Evolutionary conservation across 92 coral and sea anemone species (phyloP).

Genomic region (Anthopleura xanthogrammica): DNA sequence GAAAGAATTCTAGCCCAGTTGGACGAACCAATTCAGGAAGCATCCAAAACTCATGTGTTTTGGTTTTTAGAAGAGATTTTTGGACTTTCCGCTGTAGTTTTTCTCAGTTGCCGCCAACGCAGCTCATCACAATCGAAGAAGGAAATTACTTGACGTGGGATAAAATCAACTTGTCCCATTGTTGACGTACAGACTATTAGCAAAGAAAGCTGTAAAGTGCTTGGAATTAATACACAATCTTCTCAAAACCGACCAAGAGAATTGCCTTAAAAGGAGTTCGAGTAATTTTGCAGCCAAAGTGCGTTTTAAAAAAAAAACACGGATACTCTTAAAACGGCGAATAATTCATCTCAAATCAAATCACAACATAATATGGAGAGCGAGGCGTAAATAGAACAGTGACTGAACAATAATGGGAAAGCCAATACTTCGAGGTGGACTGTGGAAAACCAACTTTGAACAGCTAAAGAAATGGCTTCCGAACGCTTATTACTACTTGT

Average conservation of each 20-base stretch:
- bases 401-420: constrained; percentile 31
- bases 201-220: constrained; percentile 16
- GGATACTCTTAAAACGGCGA: background rate
- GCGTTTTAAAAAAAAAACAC: background rate
- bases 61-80: background rate
- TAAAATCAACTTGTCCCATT: constrained; percentile 12
- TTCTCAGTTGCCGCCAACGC: constrained; percentile 22
- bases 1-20: constrained; percentile 4
- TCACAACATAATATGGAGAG: background rate
- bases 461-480: constrained; percentile 69
- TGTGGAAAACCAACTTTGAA: constrained; percentile 62
- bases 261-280: background rate
- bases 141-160: constrained; percentile 23
- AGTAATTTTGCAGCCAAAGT: background rate
- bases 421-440: constrained; percentile 43
- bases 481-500: constrained; percentile 68
- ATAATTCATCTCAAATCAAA: background rate
- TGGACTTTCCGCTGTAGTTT: background rate
- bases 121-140: constrained; percentile 2
- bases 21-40: background rate
- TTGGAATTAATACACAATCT: background rate
- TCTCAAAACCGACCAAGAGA: constrained; percentile 4
- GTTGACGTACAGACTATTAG: constrained; percentile 23
- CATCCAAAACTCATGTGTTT: background rate
- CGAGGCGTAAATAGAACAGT: background rate